Evolutionary conservation across 2,113 vertebrate genomes (phyloP).

Genomic region (Tachysurus fulvidraco): DNA sequence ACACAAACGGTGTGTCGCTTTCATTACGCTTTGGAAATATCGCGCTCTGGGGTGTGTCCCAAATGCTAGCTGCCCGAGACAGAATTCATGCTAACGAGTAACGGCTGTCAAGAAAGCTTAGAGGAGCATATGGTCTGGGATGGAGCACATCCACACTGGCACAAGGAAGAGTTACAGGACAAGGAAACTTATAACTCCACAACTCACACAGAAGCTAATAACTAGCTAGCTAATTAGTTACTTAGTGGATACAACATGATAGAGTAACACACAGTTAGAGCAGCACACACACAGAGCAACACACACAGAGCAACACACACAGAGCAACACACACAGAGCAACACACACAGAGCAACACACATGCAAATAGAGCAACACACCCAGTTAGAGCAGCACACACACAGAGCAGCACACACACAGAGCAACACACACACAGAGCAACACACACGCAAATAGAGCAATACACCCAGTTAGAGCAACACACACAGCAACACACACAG

Average conservation of each 20-base stretch:
- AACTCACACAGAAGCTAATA: neutral
- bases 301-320: no score
- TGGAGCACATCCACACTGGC: neutral
- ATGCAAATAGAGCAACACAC: no score
- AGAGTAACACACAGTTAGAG: neutral
- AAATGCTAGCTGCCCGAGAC: neutral
- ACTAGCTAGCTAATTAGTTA: neutral
- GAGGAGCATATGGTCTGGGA: conserved; percentile 12
- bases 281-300: no score
- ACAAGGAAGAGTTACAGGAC: neutral
- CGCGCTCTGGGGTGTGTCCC: neutral
- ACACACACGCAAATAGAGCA: no score
- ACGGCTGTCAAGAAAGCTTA: neutral
- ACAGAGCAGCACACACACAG: no score
- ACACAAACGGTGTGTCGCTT: neutral
- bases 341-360: no score
- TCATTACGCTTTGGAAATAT: conserved; percentile 17
- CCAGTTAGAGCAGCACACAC: no score
- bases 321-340: no score
- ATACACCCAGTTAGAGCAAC: no score
- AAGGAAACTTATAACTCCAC: neutral
- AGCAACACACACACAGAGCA: no score
- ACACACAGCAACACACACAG: no score
- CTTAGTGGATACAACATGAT: neutral
- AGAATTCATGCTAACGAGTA: conserved; percentile 11